phyloP scores from a whole-genome alignment of 2,888 invertebrate genomes.

The Synergus umbraculus region DNA sequence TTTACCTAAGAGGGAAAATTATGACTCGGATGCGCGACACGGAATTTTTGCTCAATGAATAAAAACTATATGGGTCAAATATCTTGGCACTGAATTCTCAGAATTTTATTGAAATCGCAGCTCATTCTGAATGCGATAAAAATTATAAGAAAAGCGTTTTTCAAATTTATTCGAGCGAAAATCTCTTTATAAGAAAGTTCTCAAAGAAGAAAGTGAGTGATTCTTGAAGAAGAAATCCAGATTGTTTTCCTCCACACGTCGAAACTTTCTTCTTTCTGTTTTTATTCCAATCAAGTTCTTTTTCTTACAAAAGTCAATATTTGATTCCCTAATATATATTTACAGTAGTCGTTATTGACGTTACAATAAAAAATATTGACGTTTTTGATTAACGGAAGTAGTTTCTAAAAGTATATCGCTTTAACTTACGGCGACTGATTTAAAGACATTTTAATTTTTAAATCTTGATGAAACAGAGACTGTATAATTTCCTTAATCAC shows the following conservation, averaged over 20 bases:
- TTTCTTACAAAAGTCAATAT: neutral
- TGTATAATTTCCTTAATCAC: neutral
- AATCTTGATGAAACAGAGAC: neutral
- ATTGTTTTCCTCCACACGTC: neutral
- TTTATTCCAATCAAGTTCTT: neutral
- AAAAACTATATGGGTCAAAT: neutral
- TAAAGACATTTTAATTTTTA: neutral
- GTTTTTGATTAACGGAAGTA: too few relatives aligned
- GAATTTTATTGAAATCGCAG: neutral
- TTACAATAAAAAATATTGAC: too few relatives aligned
- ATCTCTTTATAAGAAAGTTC: neutral
- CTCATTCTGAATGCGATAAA: neutral
- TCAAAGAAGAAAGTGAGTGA: neutral
- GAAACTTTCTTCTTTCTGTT: neutral
- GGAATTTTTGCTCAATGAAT: neutral
- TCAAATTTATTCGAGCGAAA: neutral
- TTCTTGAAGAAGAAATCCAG: neutral
- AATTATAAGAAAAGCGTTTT: neutral
- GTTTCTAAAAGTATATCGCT: too few relatives aligned
- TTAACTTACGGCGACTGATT: too few relatives aligned
- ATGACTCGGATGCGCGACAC: neutral
- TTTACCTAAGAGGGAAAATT: slow-evolving; percentile 13
- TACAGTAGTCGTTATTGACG: neutral
- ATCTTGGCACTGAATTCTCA: neutral
- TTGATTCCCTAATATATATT: neutral